Percentiles rank a stretch among this genome's conserved stretches.
Evolutionary conservation across 1,140 invertebrate species (phyloP).

Genomic region (Neodiprion pinetum): DNA sequence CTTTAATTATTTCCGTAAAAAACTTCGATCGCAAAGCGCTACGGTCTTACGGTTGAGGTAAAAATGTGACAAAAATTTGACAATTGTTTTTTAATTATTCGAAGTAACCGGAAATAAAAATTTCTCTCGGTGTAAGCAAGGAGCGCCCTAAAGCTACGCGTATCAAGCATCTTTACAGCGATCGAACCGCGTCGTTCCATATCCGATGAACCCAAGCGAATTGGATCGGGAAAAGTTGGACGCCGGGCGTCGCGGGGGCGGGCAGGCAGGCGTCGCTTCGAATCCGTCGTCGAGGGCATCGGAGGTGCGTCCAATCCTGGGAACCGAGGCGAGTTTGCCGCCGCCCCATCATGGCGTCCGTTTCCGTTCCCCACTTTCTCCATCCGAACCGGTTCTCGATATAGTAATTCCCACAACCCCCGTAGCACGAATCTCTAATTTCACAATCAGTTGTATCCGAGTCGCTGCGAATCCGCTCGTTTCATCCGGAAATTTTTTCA

Average conservation of each 20-base stretch:
- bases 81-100: too few relatives aligned
- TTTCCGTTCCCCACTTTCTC: conserved; percentile 31
- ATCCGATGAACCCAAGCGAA: too few relatives aligned
- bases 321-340: background rate
- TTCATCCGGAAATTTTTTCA: background rate
- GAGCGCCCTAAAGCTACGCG: too few relatives aligned
- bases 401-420: background rate
- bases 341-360: conserved; percentile 49
- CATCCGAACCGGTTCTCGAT: background rate
- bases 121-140: too few relatives aligned
- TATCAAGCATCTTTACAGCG: too few relatives aligned
- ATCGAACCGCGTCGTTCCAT: too few relatives aligned
- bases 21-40: too few relatives aligned
- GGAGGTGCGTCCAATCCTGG: conserved; percentile 6
- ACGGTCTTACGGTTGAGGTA: too few relatives aligned
- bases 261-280: background rate
- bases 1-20: too few relatives aligned
- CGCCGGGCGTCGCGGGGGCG: background rate
- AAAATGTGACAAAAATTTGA: too few relatives aligned
- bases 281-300: background rate
- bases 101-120: too few relatives aligned
- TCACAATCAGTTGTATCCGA: background rate
- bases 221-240: too few relatives aligned
- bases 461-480: background rate
- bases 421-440: conserved; percentile 14